Evolutionary conservation across 1,140 invertebrate species (phyloP).

Genomic region (Oncopodura yosiiana): DNA sequence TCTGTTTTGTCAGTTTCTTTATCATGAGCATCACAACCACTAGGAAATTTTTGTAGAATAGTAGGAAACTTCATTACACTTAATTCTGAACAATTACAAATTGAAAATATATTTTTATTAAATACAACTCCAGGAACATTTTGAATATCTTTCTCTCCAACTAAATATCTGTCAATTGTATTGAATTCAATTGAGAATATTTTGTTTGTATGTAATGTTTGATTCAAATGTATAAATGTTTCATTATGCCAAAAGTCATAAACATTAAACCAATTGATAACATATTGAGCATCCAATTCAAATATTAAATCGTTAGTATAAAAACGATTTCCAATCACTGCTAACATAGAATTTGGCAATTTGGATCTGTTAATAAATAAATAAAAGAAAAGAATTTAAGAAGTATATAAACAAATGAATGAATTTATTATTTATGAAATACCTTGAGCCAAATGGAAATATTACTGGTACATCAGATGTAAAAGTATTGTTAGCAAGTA

Average conservation of each 20-base stretch:
- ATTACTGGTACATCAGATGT: neutral
- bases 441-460: conserved; percentile 5
- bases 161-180: neutral
- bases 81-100: no score
- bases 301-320: neutral
- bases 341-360: conserved; percentile 5
- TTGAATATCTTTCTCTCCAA: neutral
- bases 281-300: conserved; percentile 3
- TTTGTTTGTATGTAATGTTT: neutral
- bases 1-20: no score
- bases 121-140: neutral
- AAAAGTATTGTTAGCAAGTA: conserved; percentile 9
- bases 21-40: no score
- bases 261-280: conserved; percentile 21
- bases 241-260: conserved; percentile 14
- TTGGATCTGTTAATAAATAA: neutral
- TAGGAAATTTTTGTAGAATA: no score
- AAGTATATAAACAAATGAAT: no score
- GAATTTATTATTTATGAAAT: neutral
- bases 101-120: no score
- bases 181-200: conserved; percentile 6
- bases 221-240: conserved; percentile 4
- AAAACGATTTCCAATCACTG: conserved; percentile 13
- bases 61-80: no score
- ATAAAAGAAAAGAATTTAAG: neutral